Evolutionary conservation across 2,113 vertebrate genomes (phyloP), one percentile per base, ranked within the genome.

Genomic region (Bubalus kerabau): DNA sequence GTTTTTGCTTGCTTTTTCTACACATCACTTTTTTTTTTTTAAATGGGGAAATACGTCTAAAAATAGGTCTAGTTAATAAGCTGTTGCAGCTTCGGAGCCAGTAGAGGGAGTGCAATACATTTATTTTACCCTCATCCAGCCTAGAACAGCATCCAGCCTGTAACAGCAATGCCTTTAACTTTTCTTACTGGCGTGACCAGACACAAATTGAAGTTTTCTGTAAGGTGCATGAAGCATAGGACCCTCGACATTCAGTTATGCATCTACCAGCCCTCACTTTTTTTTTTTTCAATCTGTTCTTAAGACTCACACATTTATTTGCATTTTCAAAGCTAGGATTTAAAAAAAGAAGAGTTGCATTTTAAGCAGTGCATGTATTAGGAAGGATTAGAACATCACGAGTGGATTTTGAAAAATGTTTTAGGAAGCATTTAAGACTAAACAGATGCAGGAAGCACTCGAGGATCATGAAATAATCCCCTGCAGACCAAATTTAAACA

Each of bases 101-200:
- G 98, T 94, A 98, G 98, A 98, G 98, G 98, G 98, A 98, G 98
- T 92, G 86, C 94, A 97, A 36, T 32, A 90, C 96, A 62, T 94
- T 96, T 86, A 54, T 62, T 94, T 97, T 26, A 84, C 74, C 84
- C 14, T 19, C 6, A 71, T 1, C 36, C 10, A 81, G 85, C 28
- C 60, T 54, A 94, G 60, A 12, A 28, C 40, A 40, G 40, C 40
- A 40, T 40, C 40, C 40, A 40, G 40, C 40, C 32, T 93, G 90
- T 76, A 88, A 46, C 97, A 83, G 84, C 85, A 46, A 21, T 5
- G 36, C 71, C 80, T 71, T 71, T 97, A 57, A 48, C 46, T 80
- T 85, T 91, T 93, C 50, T 17, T 26, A 24, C 2, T 89, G 60
- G 78, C 85, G 67, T 78, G 87, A 88, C 90, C 82, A 74, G 82